Base-by-base conservation (phyloP, 2,888 invertebrate genomes). In the Xylocampa areola region DNA sequence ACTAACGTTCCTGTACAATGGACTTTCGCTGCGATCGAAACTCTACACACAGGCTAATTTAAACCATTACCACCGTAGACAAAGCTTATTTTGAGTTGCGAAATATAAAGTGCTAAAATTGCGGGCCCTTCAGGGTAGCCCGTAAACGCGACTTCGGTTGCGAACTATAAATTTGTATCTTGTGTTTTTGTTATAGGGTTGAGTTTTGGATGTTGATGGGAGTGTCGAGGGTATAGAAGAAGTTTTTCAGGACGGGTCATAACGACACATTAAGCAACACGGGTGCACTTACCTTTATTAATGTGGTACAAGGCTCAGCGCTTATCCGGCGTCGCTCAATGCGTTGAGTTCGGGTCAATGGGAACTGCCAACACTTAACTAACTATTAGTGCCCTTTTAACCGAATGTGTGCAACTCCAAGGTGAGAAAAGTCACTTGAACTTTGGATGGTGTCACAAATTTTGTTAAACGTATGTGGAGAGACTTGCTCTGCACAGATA, bases 261-360 rank as follows among this genome's bases (percentile, higher is more conserved):
- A 91, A 92, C 89, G 88, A 85, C 88, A 91, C 91, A 92, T 92
- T 92, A 92, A 88, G 83, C 82, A 87, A 86, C 88, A 88, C 82
- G 85, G 86, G 83, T 86, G 84, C 88, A 85, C 87, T 91, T 90
- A 91, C 91, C 90, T 92, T 90, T 91, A 91, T 90, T 90, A 91
- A 91, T 91, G 89, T 80, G 87, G 84, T 88, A 90, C 91, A 91
- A 84, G 88, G 86, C 82, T 88, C 84, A 79, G 83, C 85, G 86
- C 88, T 90, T 84, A 83, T 73, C 74, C 75, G 61, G 65, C 63
- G 74, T 72, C 76, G 68, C 76, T 77, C 80, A 70, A 72, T 79
- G 80, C 70, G 77, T 82, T 82, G 27, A 10, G 76, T 77, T 60
- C 72, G 84, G 87, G 87, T 86, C 86, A 85, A 80, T 70, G 76